Evolutionary conservation across 2,113 vertebrate species (phyloP), one percentile per base, ranked within the genome.

Genomic region (Gadus macrocephalus): DNA sequence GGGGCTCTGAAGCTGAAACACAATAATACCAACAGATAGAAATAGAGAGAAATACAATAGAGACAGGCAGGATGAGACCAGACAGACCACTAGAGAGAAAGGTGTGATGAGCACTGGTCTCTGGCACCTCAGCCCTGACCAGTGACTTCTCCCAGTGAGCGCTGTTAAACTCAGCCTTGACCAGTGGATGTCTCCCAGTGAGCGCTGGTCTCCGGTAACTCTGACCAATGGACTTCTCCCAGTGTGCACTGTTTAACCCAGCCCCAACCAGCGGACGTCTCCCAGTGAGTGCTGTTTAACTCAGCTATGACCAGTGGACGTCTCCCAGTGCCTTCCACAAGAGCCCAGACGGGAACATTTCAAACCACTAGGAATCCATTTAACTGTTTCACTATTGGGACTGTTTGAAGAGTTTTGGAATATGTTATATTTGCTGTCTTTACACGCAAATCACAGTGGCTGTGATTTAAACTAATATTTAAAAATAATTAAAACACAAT

Each of bases 141-240:
- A 35, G 42, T 85, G 87, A 64, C 75, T 56, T 75, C 64, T 74
- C 73, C 76, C 64, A 64, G 78, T 75, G 78, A 25, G 25, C 25
- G 25, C 25, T 25, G 25, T 25, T 25, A 25, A 25, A 25, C 25
- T 25, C 25, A 25, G 2, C 25, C 25, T 3, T 25, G 25, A 25
- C 25, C 25, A 35, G 42, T 85, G 82, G 87, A 64, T 74, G 59
- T 75, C 64, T 73, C 73, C 76, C 64, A 64, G 78, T 75, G 79
- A 35, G 42, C 81, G 79, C 81, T 85, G 38, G 82, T 81, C 82
- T 81, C 87, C 77, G 89, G 83, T 85, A 79, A 83, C 86, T 90
- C 20, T 20, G 62, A 20, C 56, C 27, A 35, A 35, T 85, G 82
- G 87, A 64, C 75, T 56, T 75, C 64, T 74, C 73, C 76, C 64